Conservation (phyloP, 1,140 invertebrate genomes). For the Neodiprion pinetum region DNA sequence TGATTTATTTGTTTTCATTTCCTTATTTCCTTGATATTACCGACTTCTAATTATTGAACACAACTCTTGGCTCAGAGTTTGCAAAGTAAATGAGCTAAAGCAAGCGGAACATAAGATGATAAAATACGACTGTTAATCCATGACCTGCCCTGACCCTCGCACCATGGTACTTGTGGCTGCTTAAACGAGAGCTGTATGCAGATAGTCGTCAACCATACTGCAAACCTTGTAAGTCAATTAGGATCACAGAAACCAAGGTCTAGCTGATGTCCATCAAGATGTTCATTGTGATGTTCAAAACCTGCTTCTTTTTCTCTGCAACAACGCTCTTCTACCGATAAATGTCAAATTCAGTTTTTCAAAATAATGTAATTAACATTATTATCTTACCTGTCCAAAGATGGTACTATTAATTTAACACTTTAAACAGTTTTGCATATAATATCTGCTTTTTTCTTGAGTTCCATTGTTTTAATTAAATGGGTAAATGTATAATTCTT, state of each 20-base stretch:
- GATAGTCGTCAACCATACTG: conserved; percentile 43
- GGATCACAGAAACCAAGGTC: neutral
- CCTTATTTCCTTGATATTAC: conserved; percentile 22
- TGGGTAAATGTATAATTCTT: no score
- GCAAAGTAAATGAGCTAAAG: conserved; percentile 17
- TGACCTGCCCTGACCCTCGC: conserved; percentile 33
- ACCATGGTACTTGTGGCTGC: conserved; percentile 41
- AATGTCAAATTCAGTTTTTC: no score
- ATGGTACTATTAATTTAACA: no score
- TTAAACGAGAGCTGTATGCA: conserved; percentile 40
- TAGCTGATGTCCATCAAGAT: neutral
- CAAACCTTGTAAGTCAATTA: conserved; percentile 47
- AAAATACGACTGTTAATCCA: conserved; percentile 28
- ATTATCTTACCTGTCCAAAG: no score
- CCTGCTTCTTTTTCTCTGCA: no score
- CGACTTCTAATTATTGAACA: no score
- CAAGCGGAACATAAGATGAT: conserved; percentile 35
- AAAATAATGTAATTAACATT: no score
- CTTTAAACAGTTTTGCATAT: no score
- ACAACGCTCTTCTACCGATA: no score
- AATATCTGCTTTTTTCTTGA: no score
- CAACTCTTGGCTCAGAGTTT: no score
- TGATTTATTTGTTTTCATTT: conserved; percentile 18
- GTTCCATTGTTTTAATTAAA: no score
- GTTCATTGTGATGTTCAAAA: neutral